Percentiles rank a stretch among this genome's conserved stretches.
phyloP scores from a whole-genome alignment of 1,140 invertebrate genomes.

The Apocrypta bakeri region DNA sequence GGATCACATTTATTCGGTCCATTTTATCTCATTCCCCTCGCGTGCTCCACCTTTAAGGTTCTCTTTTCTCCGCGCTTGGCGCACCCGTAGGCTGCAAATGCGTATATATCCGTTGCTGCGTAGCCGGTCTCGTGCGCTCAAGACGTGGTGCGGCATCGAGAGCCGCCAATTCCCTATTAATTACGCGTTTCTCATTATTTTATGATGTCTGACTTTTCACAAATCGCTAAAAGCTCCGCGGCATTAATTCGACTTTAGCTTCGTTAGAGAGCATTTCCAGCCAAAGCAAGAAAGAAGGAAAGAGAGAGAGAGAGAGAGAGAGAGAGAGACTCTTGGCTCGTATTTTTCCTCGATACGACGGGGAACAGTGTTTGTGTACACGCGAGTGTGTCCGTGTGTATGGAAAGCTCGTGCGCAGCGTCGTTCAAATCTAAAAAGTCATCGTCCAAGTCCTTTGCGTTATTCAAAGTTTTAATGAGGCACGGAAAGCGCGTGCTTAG shows the following conservation, averaged over 20 bases:
- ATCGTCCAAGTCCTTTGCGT: no score
- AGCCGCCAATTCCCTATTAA: slow-evolving; percentile 40
- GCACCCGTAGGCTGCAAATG: slow-evolving; percentile 42
- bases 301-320: no score
- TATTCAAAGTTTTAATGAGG: no score
- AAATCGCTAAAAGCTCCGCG: neutral
- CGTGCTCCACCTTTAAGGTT: neutral
- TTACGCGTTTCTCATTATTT: slow-evolving; percentile 23
- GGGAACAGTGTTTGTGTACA: no score
- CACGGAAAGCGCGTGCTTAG: no score
- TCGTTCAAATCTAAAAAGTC: no score
- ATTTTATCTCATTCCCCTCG: slow-evolving; percentile 49
- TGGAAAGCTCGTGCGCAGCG: no score
- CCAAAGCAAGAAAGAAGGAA: no score
- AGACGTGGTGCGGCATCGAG: slow-evolving; percentile 36
- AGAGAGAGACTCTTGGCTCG: neutral
- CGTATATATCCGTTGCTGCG: no score
- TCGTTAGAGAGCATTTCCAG: neutral
- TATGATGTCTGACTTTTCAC: neutral
- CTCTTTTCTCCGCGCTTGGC: neutral
- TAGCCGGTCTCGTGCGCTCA: no score
- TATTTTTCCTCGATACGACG: neutral
- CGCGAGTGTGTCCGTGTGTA: no score
- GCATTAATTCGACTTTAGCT: neutral
- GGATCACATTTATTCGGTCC: slow-evolving; percentile 55